Evolutionary conservation across 37 sponge, comb jelly and placozoan genomes (phyloP).

Genomic region (Amphimedon queenslandica): DNA sequence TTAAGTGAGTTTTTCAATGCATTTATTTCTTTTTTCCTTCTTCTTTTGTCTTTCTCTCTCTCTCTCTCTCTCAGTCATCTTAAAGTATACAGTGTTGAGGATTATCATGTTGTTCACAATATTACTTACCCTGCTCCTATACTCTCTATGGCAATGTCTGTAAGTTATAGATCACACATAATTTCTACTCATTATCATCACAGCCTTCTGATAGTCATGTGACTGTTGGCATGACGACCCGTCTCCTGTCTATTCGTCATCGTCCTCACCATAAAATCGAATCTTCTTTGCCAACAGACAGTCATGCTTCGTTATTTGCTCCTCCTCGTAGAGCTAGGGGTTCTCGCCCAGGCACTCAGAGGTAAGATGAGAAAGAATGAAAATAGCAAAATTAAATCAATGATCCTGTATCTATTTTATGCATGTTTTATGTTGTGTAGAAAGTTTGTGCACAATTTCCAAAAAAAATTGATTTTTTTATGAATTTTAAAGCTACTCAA

Average conservation of each 20-base stretch:
- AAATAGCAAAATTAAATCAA: no score
- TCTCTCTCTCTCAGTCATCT: conserved; percentile 67
- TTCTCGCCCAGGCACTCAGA: not conserved
- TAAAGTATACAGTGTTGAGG: conserved; percentile 85
- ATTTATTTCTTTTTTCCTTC: not conserved
- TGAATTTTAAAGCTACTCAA: no score
- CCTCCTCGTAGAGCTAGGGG: not conserved
- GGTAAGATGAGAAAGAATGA: not conserved
- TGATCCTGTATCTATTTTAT: no score
- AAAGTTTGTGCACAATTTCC: no score
- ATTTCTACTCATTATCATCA: not conserved
- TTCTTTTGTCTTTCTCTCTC: no score
- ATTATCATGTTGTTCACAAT: conserved; percentile 79
- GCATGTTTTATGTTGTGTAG: no score
- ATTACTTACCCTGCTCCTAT: conserved; percentile 91
- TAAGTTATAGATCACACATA: conserved; percentile 23
- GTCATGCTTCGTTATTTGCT: not conserved
- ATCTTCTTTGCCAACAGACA: no score
- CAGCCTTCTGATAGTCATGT: conserved; percentile 88
- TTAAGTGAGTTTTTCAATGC: not conserved
- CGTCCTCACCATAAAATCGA: not conserved
- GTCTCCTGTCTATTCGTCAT: conserved; percentile 73
- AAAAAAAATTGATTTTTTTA: no score
- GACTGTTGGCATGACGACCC: conserved; percentile 88
- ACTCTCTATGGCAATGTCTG: conserved; percentile 83